Evolutionary conservation across 2,113 vertebrate species (phyloP), one percentile per base, ranked within the genome.

Genomic region (Phaethon lepturus): DNA sequence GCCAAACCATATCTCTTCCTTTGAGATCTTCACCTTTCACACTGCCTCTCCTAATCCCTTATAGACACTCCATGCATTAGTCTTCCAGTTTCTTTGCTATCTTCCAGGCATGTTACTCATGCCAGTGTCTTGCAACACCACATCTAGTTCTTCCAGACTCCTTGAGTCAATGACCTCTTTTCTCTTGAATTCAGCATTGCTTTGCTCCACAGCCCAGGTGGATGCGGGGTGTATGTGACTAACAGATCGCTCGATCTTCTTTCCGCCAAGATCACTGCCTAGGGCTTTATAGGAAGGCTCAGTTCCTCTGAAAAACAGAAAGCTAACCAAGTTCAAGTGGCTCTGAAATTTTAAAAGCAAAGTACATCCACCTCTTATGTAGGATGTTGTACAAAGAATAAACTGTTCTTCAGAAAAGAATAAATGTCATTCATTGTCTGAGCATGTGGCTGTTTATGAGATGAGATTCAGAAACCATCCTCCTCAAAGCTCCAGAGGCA

Each of bases 281-380:
- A 42, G 40, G 44, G 62, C 8, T 18, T 58, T 40, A 69, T 9
- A 49, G 72, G 28, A 69, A 86, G 60, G 35, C 26, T 92, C 5
- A 0, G 24, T 56, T 91, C 38, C 62, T 77, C 71, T 52, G 31
- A 55, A 53, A 81, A 91, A 33, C 31, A 80, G 28, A 73, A 88
- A 67, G 24, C 31, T 59, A 60, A 66, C 49, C 20, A 53, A 94
- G 42, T 53, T 79, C 91, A 79, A 90, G 71, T 47, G n/a, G 62
- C 53, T 87, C 74, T 68, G 71, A 52, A 87, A 92, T 81, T 92
- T 79, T 58, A 47, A 95, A 90, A 87, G 69, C 26, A 47, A 89
- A 91, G 66, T 44, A 73, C 42, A 67, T n/a, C 22, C 38, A 85
- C 72, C 69, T 47, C 53, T 50, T 50, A 33, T 4, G 23, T 16